A percentile compares a stretch with the other conserved stretches of the same genome.
Evolutionary conservation across 2,113 vertebrate species (phyloP).

Genomic region (Vanacampus margaritifer): DNA sequence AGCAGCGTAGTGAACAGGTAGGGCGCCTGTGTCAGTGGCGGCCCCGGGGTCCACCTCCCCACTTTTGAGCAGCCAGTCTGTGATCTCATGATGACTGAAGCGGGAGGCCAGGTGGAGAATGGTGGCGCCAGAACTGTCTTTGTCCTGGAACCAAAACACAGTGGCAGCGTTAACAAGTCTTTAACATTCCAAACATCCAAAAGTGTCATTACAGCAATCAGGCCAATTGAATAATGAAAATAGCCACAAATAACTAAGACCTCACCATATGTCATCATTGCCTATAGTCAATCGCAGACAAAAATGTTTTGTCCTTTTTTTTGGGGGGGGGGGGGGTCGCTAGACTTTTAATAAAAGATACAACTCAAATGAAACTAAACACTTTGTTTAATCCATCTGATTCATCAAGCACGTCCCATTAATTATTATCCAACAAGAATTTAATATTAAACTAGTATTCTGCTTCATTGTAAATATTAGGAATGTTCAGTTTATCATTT

Average conservation of each 20-base stretch:
- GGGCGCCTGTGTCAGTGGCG: conserved; percentile 85
- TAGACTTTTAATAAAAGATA: too few relatives aligned
- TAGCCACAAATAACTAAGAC: background rate
- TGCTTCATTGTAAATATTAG: background rate
- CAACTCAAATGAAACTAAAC: too few relatives aligned
- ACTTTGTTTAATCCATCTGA: background rate
- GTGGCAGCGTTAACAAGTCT: background rate
- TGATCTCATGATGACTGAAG: conserved; percentile 91
- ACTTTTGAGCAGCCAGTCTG: conserved; percentile 86
- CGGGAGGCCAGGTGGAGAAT: conserved; percentile 93
- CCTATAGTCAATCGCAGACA: background rate
- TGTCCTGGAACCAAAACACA: conserved; percentile 73
- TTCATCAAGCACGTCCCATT: background rate
- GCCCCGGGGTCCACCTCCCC: conserved; percentile 79
- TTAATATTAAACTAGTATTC: background rate
- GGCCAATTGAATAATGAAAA: background rate
- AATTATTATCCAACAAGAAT: background rate
- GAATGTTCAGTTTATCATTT: background rate
- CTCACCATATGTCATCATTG: background rate
- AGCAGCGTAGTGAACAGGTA: conserved; percentile 92
- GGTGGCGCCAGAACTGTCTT: conserved; percentile 91
- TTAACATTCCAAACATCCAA: background rate
- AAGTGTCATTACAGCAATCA: too few relatives aligned
- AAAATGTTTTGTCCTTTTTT: background rate
- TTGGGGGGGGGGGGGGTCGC: too few relatives aligned